phyloP scores from a whole-genome alignment of 2,797 vertebrate species.

The Phyllotis vaccarum region DNA sequence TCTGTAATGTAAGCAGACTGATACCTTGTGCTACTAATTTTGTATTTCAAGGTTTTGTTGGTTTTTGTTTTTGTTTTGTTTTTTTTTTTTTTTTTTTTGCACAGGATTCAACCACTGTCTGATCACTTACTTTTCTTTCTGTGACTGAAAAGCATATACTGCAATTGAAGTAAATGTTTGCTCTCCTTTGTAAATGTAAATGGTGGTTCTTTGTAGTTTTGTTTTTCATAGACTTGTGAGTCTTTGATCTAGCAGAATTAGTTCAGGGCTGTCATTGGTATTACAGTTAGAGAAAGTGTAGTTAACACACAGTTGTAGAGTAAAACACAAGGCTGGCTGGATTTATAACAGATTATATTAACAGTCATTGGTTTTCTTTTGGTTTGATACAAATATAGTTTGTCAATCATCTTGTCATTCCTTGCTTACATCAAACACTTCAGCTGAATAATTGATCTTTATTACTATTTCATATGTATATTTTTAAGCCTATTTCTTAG shows the following conservation, averaged over 20 bases:
- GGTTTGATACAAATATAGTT: slow-evolving; percentile 60
- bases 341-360: slow-evolving; percentile 60
- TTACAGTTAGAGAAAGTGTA: slow-evolving; percentile 54
- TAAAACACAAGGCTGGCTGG: slow-evolving; percentile 41
- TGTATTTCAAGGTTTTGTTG: slow-evolving; percentile 83
- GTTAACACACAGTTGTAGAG: slow-evolving; percentile 23
- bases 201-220: slow-evolving; percentile 78
- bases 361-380: slow-evolving; percentile 33
- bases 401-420: slow-evolving; percentile 59
- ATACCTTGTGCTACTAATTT: slow-evolving; percentile 86
- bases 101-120: slow-evolving; percentile 90
- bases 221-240: slow-evolving; percentile 37
- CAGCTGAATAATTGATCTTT: slow-evolving; percentile 58
- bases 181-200: slow-evolving; percentile 87
- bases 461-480: slow-evolving; percentile 50
- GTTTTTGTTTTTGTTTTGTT: slow-evolving; percentile 19
- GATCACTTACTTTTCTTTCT: slow-evolving; percentile 89
- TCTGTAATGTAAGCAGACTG: slow-evolving; percentile 85
- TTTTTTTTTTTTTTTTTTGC: slow-evolving; percentile 84
- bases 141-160: slow-evolving; percentile 89
- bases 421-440: slow-evolving; percentile 56
- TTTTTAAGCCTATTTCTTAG: slow-evolving; percentile 65
- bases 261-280: slow-evolving; percentile 24
- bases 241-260: slow-evolving; percentile 61
- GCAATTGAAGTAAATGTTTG: slow-evolving; percentile 90